Evolutionary conservation across 1,140 invertebrate species (phyloP).

Genomic region (Drosophila pseudoobscura): DNA sequence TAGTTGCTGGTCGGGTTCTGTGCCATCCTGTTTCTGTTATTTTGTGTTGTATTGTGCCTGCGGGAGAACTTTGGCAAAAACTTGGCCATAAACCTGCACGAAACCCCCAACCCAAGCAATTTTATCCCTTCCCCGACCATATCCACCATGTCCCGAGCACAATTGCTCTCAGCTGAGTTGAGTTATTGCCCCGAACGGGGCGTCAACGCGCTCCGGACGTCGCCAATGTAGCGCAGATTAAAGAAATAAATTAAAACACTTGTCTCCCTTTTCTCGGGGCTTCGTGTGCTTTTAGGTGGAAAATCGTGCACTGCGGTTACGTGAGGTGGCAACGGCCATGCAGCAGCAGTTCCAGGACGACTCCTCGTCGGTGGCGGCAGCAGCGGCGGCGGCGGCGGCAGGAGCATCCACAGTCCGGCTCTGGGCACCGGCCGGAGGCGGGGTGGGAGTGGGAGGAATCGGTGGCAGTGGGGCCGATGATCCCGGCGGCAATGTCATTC

Average conservation of each 20-base stretch:
- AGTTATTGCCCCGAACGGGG: conserved; percentile 61
- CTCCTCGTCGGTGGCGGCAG: conserved; percentile 48
- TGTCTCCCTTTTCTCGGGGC: conserved; percentile 26
- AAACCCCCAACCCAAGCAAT: background rate
- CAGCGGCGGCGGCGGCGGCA: too few relatives aligned
- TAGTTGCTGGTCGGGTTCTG: background rate
- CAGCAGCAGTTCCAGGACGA: conserved; percentile 81
- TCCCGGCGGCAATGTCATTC: conserved; percentile 78
- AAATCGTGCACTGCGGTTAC: conserved; percentile 89
- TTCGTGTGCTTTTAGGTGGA: conserved; percentile 85
- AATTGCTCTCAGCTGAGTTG: conserved; percentile 59
- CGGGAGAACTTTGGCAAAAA: conserved; percentile 42
- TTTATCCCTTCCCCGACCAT: background rate
- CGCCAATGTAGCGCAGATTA: conserved; percentile 71
- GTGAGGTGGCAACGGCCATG: conserved; percentile 84
- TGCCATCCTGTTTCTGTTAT: background rate
- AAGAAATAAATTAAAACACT: conserved; percentile 78
- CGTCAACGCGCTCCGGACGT: conserved; percentile 32
- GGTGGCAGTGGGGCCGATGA: conserved; percentile 65
- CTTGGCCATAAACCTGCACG: conserved; percentile 33
- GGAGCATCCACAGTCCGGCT: conserved; percentile 62
- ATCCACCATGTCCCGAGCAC: conserved; percentile 1
- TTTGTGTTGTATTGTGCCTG: conserved; percentile 28
- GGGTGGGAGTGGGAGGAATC: conserved; percentile 13
- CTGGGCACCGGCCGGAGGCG: conserved; percentile 59